phyloP scores from a whole-genome alignment of 1,140 invertebrate species.

The Pseudomyrmex flavicornis region DNA sequence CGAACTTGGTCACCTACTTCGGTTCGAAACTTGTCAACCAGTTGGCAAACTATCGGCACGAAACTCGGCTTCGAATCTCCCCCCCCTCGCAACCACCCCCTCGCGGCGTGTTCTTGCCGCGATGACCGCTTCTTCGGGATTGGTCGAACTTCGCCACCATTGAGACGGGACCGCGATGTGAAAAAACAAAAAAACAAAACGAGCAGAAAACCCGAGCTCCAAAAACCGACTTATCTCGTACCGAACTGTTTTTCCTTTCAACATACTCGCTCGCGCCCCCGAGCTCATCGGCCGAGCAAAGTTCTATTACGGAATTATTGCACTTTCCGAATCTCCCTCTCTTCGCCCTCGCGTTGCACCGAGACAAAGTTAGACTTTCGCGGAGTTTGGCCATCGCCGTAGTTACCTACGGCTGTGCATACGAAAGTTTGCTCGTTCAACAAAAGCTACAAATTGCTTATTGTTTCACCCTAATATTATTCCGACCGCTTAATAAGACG shows the following conservation, averaged over 20 bases:
- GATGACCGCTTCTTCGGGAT: constrained; percentile 19
- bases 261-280: background rate
- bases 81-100: background rate
- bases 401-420: constrained; percentile 13
- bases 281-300: constrained; percentile 48
- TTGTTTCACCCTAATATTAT: constrained; percentile 58
- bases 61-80: constrained; percentile 38
- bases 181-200: constrained; percentile 47
- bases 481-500: constrained; percentile 51
- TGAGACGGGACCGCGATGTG: constrained; percentile 8
- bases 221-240: background rate
- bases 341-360: background rate
- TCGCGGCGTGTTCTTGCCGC: background rate
- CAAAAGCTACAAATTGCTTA: constrained; percentile 57
- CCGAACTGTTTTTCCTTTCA: constrained; percentile 38
- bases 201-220: background rate
- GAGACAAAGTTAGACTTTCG: constrained; percentile 54
- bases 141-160: constrained; percentile 57
- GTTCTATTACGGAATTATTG: constrained; percentile 57
- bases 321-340: constrained; percentile 52
- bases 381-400: constrained; percentile 36
- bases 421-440: constrained; percentile 31
- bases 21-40: constrained; percentile 69
- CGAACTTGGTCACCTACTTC: constrained; percentile 71
- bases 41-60: constrained; percentile 68